These are phyloP conservation scores for Atethmia centrago DNA, from an alignment of 2,888 invertebrate genomes.

Conservation along the genomic window DNA sequence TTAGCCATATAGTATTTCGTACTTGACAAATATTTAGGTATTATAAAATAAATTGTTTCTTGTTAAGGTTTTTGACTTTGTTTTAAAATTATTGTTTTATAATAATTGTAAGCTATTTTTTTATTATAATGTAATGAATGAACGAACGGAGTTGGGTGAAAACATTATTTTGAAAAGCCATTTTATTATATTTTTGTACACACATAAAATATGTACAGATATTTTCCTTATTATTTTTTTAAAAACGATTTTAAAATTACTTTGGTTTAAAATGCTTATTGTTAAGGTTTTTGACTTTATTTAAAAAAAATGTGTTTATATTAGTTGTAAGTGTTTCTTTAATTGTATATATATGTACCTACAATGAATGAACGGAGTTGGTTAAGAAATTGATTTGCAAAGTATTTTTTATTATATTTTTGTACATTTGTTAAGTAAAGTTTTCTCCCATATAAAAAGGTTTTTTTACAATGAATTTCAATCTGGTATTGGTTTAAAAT, in stretches of 20 bases:
- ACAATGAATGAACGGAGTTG: neutral
- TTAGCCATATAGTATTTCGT: neutral
- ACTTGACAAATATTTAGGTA: neutral
- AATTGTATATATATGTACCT: neutral
- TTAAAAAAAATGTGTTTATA: neutral
- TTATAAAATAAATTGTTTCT: neutral
- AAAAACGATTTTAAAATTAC: no score
- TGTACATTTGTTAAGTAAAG: neutral
- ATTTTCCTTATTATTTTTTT: no score
- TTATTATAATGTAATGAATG: neutral
- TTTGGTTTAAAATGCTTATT: no score
- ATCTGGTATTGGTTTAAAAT: neutral
- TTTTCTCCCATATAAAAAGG: neutral
- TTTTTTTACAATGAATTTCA: neutral
- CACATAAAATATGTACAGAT: no score
- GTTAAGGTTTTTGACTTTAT: neutral
- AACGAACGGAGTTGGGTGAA: neutral
- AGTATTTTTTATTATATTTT: neutral
- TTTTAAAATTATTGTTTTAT: neutral
- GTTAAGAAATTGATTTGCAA: neutral
- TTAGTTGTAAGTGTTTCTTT: neutral
- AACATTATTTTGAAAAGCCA: neutral
- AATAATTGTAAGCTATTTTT: neutral
- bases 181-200: no score
- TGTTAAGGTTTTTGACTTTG: neutral